Evolutionary conservation across 64 coral and sea anemone genomes (phyloP), one percentile per base, ranked within the genome.

Genomic region (Astreopora myriophthalma): DNA sequence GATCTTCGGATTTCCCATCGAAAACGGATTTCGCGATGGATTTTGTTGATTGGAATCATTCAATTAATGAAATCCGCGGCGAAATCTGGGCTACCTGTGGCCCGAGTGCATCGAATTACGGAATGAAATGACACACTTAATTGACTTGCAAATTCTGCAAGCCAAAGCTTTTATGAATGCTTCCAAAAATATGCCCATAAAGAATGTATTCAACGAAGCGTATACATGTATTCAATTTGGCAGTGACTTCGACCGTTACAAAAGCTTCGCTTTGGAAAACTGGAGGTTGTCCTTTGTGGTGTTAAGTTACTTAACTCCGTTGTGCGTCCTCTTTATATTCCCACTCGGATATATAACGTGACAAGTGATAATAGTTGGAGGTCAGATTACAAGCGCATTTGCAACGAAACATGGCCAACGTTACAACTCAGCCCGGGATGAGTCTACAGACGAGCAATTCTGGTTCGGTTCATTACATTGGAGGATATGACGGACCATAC

Each of bases 381-480:
- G 26, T 16, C 19, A 70, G 26, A 32, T 73, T 73, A 2, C 17
- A 19, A 5, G 5, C 35, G 51, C 32, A 7, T 63, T 63, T 63
- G 32, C 55, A 83, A 8, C 30, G 39, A 39, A 83, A 19, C 11
- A 83, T 83, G 79, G 57, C 79, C 20, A 64, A 29, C 8, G 57
- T 83, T 24, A 57, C 5, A 25, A 22, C 13, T 8, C 79, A 83
- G 26, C 79, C 79, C 10, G 79, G 79, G 5, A 35, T 83, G 8
- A 61, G 79, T 24, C 20, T 6, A 22, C 57, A 64, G 1, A 83
- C 17, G n/a, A 57, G 34, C 4, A 38, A 34, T 24, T 83, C 79
- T 0, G 79, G 79, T 12, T 83, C 79, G 1, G 79, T 83, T 10
- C 79, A 83, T 55, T 83, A 83, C 55, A 63, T 83, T 61, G 79